Evolutionary conservation across 2,888 invertebrate genomes (phyloP), one percentile per base, ranked within the genome.

Genomic region (Villa cingulata): DNA sequence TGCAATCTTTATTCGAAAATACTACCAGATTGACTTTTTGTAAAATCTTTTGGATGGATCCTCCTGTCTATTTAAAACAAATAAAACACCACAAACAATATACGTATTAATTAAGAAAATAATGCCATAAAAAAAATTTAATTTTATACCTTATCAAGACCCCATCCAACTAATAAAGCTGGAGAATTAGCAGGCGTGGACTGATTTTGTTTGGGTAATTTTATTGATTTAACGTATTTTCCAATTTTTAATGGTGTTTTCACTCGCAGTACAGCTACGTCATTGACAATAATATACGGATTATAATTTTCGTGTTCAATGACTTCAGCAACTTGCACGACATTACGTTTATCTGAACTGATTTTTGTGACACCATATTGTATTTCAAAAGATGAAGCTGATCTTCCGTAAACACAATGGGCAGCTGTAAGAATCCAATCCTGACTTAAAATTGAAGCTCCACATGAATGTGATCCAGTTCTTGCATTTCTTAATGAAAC

Each of bases 131-230:
- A n/a, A n/a, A n/a, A n/a, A n/a, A n/a, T n/a, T n/a, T n/a, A n/a
- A 12, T 32, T 12, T 12, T 12, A 12, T 32, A 32, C 29, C 7
- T 9, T 14, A 32, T 32, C 12, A 32, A 9, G 37, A 20, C 69
- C 70, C 70, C 70, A 70, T 16, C 70, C 70, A n/a, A 63, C 55
- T 3, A 70, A 53, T 1, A 55, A 50, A 12, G 58, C 66, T n/a
- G 54, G 51, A 19, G 52, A 53, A 34, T 58, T 57, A 9, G 41
- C 57, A 9, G 51, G 46, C 0, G 50, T 49, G 4, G 55, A 58
- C 9, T 62, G 62, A 0, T 19, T 37, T 1, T 56, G 51, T 4
- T 50, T 32, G 0, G 67, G 68, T 47, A 68, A 51, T 3, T 49
- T 45, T 0, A 68, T 63, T 1, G 64, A 59, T 36, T 4, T 57